Evolutionary conservation across 2,797 vertebrate species (phyloP).

Genomic region (Myotis myotis): DNA sequence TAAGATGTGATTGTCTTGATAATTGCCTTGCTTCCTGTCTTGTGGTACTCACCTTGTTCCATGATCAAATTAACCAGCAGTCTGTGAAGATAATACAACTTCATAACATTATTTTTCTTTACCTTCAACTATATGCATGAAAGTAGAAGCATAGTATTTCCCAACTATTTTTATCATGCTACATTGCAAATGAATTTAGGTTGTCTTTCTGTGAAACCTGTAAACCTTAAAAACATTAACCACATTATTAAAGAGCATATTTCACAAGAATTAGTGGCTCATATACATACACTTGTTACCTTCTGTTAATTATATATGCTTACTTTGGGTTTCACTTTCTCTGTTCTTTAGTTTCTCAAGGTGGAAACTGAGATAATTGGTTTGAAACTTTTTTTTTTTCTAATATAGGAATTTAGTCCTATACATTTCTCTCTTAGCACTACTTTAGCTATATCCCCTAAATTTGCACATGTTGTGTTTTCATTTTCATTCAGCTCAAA

Average conservation of each 20-base stretch:
- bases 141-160: not conserved
- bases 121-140: not conserved
- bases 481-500: not conserved
- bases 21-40: not conserved
- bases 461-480: not conserved
- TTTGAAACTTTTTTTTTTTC: not conserved
- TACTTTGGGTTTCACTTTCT: not conserved
- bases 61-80: not conserved
- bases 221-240: slow-evolving; percentile 20
- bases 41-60: not conserved
- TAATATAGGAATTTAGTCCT: not conserved
- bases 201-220: slow-evolving; percentile 1
- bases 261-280: not conserved
- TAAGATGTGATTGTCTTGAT: not conserved
- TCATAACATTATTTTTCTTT: not conserved
- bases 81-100: not conserved
- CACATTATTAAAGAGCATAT: not conserved
- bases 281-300: not conserved
- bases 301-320: not conserved
- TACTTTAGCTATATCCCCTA: not conserved
- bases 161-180: not conserved
- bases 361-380: not conserved
- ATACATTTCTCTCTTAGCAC: not conserved
- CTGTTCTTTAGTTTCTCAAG: slow-evolving; percentile 1
- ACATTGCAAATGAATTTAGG: not conserved